phyloP scores from a whole-genome alignment of 2,888 invertebrate genomes.

The Chironomus riparius region DNA sequence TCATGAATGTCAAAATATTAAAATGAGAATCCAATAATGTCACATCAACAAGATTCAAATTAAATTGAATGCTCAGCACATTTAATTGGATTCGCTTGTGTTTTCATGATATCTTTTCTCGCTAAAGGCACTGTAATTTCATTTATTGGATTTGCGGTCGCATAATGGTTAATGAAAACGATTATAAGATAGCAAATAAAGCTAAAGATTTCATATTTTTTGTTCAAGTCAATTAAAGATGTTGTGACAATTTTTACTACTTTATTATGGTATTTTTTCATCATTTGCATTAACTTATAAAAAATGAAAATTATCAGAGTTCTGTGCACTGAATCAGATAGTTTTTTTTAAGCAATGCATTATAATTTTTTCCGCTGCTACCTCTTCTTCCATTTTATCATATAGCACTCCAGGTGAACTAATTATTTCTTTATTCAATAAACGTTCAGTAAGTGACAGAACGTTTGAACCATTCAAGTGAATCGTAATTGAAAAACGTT shows the following conservation, averaged over 20 bases:
- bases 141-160: conserved; percentile 18
- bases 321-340: not conserved
- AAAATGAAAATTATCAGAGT: not conserved
- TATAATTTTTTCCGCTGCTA: not conserved
- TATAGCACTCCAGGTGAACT: conserved; percentile 8
- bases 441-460: not conserved
- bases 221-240: not conserved
- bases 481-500: conserved; percentile 14
- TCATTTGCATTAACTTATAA: no score
- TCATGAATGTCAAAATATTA: not conserved
- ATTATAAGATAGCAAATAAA: not conserved
- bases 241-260: conserved; percentile 19
- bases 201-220: not conserved
- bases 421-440: conserved; percentile 23
- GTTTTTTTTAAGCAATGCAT: not conserved
- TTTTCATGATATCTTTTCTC: not conserved
- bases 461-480: conserved; percentile 1
- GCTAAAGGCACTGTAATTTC: not conserved
- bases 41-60: not conserved
- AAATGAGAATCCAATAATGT: conserved; percentile 14
- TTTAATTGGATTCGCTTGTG: conserved; percentile 22
- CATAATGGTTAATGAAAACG: not conserved
- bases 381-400: not conserved
- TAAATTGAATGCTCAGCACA: not conserved
- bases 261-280: not conserved